phyloP scores from a whole-genome alignment of 2,888 invertebrate species.

The Brachyptera putata region DNA sequence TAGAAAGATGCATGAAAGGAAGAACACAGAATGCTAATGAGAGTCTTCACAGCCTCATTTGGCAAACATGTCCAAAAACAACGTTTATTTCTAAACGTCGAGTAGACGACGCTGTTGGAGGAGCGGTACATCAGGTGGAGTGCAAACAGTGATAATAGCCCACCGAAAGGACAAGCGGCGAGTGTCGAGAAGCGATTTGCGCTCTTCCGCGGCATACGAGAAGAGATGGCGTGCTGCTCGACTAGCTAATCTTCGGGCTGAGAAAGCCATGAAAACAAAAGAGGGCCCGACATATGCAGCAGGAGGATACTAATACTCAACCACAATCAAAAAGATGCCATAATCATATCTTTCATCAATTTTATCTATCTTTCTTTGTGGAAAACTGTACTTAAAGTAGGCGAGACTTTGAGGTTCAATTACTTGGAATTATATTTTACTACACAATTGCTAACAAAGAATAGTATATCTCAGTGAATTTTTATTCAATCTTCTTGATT shows the following conservation, averaged over 20 bases:
- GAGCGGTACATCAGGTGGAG: neutral
- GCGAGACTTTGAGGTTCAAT: too few species aligned
- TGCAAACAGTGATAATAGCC: neutral
- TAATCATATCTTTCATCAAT: too few species aligned
- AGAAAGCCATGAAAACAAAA: neutral
- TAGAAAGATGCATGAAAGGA: constrained; percentile 21
- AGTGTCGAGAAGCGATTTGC: neutral
- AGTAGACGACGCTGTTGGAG: neutral
- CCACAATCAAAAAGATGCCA: too few species aligned
- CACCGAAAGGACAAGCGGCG: neutral
- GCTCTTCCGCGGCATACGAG: neutral
- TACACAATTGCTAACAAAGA: too few species aligned
- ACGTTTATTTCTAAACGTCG: neutral
- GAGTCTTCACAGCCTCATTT: constrained; percentile 28
- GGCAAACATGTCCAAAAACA: constrained; percentile 22
- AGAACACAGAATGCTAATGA: constrained; percentile 29
- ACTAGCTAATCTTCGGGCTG: neutral
- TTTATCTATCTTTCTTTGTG: too few species aligned
- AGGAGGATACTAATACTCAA: too few species aligned
- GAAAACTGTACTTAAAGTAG: too few species aligned
- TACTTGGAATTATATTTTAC: too few species aligned
- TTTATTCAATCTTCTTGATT: too few species aligned
- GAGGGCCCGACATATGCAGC: neutral
- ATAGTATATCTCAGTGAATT: too few species aligned
- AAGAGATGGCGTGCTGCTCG: neutral